Conservation (phyloP, 2,888 invertebrate species). For the Drosophila robusta region DNA sequence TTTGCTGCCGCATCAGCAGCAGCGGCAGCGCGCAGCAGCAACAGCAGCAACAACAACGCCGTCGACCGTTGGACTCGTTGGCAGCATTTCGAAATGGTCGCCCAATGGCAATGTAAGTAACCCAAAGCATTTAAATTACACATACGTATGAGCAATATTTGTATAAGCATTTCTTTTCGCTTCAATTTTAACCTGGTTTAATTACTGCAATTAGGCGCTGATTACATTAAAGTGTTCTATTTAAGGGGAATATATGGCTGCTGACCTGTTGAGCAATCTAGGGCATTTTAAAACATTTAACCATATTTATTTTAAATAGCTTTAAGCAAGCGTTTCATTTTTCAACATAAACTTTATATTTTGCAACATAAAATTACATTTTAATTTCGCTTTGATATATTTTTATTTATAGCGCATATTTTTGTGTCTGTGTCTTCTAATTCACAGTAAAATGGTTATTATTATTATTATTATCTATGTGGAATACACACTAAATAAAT, state of each 20-base stretch:
- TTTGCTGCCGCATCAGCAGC: slow-evolving; percentile 67
- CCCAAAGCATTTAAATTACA: neutral
- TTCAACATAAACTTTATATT: too few species aligned
- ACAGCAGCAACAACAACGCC: slow-evolving; percentile 49
- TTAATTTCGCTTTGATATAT: too few species aligned
- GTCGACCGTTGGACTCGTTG: slow-evolving; percentile 51
- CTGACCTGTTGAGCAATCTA: too few species aligned
- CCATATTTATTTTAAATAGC: too few species aligned
- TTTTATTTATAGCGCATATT: too few species aligned
- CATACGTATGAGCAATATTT: neutral
- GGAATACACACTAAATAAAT: too few species aligned
- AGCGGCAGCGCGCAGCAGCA: slow-evolving; percentile 17
- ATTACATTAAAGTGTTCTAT: neutral
- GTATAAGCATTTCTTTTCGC: neutral
- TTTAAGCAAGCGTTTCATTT: too few species aligned
- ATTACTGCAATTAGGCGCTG: neutral
- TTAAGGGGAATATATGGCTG: neutral
- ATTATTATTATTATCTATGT: too few species aligned
- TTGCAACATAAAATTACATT: too few species aligned
- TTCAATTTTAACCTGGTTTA: neutral
- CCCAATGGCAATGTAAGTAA: slow-evolving; percentile 84
- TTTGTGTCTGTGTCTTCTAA: too few species aligned
- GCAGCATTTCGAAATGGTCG: slow-evolving; percentile 84
- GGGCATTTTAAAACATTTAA: neutral
- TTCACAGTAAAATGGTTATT: too few species aligned